Conservation (phyloP, 1,140 invertebrate genomes). For the Drosophila asahinai region DNA sequence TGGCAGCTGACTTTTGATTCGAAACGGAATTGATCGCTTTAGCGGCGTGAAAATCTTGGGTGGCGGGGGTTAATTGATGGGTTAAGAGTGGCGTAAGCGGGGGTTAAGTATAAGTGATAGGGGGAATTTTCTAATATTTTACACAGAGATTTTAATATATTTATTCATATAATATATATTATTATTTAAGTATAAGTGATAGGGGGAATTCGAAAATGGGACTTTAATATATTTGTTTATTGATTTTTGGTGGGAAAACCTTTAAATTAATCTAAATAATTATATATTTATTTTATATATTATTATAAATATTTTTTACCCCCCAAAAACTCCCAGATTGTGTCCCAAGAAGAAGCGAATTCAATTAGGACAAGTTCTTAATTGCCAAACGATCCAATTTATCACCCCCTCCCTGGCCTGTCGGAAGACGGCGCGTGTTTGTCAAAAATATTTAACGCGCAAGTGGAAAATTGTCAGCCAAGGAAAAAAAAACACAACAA, state of each 20-base stretch:
- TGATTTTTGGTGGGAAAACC: not conserved
- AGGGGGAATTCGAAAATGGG: not conserved
- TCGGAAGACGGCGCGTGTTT: conserved; percentile 51
- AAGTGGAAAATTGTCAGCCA: conserved; percentile 65
- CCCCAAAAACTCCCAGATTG: not conserved
- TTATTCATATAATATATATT: no score
- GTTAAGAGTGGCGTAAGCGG: not conserved
- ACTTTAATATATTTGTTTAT: no score
- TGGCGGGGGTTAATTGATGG: conserved; percentile 30
- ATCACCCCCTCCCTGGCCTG: not conserved
- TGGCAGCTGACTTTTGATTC: conserved; percentile 53
- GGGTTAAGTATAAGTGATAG: not conserved
- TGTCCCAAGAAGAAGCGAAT: not conserved
- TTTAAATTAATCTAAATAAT: not conserved
- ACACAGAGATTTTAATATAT: no score
- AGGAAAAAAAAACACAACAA: conserved; percentile 34
- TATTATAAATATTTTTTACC: not conserved
- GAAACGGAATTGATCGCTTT: conserved; percentile 41
- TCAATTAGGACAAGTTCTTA: conserved; percentile 31
- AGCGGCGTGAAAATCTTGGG: conserved; percentile 5
- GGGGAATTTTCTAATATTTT: not conserved
- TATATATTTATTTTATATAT: not conserved
- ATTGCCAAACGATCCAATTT: conserved; percentile 42
- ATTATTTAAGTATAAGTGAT: not conserved
- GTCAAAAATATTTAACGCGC: conserved; percentile 67